A percentile compares a stretch with the other conserved stretches of the same genome.
phyloP scores from a whole-genome alignment of 2,113 vertebrate species.

The Eulemur macaco region DNA sequence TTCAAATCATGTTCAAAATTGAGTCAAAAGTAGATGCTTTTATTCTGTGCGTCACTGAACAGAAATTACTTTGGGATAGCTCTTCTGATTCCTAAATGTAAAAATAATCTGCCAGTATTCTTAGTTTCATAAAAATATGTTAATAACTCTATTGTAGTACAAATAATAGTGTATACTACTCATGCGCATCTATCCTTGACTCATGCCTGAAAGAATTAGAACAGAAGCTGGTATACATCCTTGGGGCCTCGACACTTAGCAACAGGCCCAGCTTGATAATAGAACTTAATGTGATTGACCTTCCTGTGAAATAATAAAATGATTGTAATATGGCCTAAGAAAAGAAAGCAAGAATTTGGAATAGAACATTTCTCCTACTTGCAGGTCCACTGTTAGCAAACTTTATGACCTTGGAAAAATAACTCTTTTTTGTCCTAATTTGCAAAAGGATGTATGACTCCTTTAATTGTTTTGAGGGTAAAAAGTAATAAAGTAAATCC shows the following conservation, averaged over 20 bases:
- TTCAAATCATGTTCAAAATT: background rate
- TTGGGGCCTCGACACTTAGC: background rate
- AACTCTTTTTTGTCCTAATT: background rate
- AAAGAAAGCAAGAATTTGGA: background rate
- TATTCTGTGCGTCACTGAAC: background rate
- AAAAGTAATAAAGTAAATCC: background rate
- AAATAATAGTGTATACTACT: background rate
- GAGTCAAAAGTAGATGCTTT: background rate
- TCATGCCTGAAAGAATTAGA: background rate
- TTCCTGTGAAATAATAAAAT: background rate
- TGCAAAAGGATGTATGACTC: background rate
- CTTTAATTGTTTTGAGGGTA: background rate
- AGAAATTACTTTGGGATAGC: background rate
- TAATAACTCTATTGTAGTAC: background rate
- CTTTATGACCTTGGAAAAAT: background rate
- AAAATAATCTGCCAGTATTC: background rate
- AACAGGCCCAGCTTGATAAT: background rate
- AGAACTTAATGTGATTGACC: background rate
- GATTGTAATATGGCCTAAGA: background rate
- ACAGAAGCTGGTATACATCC: background rate
- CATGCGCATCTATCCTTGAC: background rate
- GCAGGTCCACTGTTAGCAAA: background rate
- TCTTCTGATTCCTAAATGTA: slow-evolving; percentile 3
- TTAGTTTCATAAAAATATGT: background rate
- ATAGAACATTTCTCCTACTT: background rate